Evolutionary conservation across 1,140 invertebrate species (phyloP).

Genomic region (Apis dorsata): DNA sequence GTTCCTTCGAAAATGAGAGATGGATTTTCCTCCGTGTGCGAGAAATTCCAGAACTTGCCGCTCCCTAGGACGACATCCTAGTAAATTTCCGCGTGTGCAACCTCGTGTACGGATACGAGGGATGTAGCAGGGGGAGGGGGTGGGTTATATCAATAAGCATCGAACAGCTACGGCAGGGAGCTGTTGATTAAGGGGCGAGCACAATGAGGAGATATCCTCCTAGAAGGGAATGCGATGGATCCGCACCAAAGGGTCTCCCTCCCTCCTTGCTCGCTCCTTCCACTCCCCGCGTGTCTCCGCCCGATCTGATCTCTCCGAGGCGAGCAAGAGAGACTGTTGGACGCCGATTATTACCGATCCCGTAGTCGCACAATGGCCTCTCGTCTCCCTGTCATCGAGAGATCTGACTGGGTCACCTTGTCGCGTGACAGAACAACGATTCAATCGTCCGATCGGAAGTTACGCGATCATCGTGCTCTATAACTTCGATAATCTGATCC

Average conservation of each 20-base stretch:
- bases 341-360: slow-evolving; percentile 63
- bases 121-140: slow-evolving; percentile 24
- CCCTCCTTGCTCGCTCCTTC: slow-evolving; percentile 46
- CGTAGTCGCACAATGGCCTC: slow-evolving; percentile 49
- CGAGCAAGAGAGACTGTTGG: slow-evolving; percentile 59
- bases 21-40: too few relatives aligned
- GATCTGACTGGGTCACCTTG: slow-evolving; percentile 65
- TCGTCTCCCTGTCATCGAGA: slow-evolving; percentile 58
- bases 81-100: background rate
- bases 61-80: too few relatives aligned
- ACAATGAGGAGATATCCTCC: slow-evolving; percentile 68
- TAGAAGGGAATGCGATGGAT: slow-evolving; percentile 68
- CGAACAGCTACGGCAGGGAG: slow-evolving; percentile 71
- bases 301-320: slow-evolving; percentile 58
- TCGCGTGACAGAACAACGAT: slow-evolving; percentile 55
- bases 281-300: slow-evolving; percentile 44
- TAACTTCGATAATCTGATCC: too few relatives aligned
- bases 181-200: slow-evolving; percentile 72
- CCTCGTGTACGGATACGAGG: slow-evolving; percentile 9
- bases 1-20: too few relatives aligned
- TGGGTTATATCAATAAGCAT: slow-evolving; percentile 75
- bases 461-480: background rate
- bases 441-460: slow-evolving; percentile 50
- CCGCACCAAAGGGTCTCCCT: slow-evolving; percentile 42
- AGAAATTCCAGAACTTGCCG: too few relatives aligned